Evolutionary conservation across 1,140 invertebrate genomes (phyloP).

Genomic region (Calephelis nemesis): DNA sequence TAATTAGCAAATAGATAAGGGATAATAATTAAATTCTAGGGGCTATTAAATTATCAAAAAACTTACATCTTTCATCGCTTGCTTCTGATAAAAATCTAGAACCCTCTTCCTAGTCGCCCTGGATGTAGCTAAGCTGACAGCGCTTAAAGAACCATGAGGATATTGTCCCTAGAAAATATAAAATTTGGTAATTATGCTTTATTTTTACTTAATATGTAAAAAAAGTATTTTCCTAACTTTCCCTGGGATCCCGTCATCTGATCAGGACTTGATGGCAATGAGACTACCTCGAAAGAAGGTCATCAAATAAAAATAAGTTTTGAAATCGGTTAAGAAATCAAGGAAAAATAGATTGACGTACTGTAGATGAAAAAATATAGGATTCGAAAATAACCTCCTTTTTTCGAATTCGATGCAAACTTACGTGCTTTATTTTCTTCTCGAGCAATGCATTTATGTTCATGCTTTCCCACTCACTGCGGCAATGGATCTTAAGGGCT

Average conservation of each 20-base stretch:
- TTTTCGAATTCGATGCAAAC: background rate
- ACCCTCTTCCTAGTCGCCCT: slow-evolving; percentile 50
- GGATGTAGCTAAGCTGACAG: slow-evolving; percentile 57
- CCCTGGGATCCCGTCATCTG: too few species aligned
- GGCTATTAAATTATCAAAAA: background rate
- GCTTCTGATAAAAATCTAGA: slow-evolving; percentile 60
- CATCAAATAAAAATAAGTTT: too few species aligned
- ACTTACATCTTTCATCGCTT: slow-evolving; percentile 52
- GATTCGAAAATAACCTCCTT: too few species aligned
- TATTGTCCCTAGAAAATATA: slow-evolving; percentile 51
- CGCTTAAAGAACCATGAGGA: slow-evolving; percentile 51
- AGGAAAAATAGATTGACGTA: too few species aligned
- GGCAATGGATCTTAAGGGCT: slow-evolving; percentile 55
- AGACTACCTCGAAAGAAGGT: too few species aligned
- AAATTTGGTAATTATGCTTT: slow-evolving; percentile 13
- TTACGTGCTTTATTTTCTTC: slow-evolving; percentile 56
- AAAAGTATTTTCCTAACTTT: too few species aligned
- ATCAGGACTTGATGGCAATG: too few species aligned
- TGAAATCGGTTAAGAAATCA: too few species aligned
- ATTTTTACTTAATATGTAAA: too few species aligned
- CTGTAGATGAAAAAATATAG: too few species aligned
- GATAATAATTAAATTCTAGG: too few species aligned
- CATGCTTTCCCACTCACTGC: slow-evolving; percentile 58
- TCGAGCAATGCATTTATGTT: slow-evolving; percentile 60
- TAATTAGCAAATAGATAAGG: too few species aligned